A percentile compares a stretch with the other conserved stretches of the same genome.
These are phyloP conservation scores for Ptiloglossa arizonensis DNA, from an alignment of 1,140 invertebrate species.

Conservation along the genomic window DNA sequence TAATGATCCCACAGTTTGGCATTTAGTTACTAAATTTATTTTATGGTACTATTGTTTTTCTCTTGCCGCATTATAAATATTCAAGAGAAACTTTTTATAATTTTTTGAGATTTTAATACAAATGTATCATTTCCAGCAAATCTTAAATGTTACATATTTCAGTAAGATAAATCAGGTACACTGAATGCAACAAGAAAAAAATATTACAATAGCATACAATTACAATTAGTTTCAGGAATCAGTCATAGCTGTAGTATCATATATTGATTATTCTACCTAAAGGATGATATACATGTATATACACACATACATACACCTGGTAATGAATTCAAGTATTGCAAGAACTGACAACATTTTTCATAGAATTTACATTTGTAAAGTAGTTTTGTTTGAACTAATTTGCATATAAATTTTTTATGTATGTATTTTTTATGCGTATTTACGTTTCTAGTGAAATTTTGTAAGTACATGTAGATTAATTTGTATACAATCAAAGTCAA, in stretches of 20 bases:
- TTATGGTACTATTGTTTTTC: background rate
- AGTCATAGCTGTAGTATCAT: background rate
- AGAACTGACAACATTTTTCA: background rate
- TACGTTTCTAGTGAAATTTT: background rate
- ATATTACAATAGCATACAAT: constrained; percentile 6
- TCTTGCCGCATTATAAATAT: constrained; percentile 31
- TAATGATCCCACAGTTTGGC: constrained; percentile 43
- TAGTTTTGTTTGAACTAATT: background rate
- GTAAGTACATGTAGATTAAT: constrained; percentile 19
- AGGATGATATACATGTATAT: background rate
- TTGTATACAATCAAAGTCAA: constrained; percentile 8
- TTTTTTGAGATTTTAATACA: background rate
- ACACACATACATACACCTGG: background rate
- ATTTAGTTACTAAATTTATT: constrained; percentile 33
- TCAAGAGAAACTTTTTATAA: background rate
- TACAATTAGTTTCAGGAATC: background rate
- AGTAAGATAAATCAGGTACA: constrained; percentile 28
- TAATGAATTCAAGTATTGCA: constrained; percentile 15
- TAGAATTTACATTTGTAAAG: background rate
- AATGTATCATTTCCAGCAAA: background rate
- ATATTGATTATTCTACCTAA: background rate
- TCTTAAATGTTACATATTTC: background rate
- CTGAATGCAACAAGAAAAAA: constrained; percentile 32
- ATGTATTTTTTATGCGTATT: background rate
- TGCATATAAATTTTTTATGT: background rate